These are phyloP conservation scores for Atherinosoma microstoma DNA, from an alignment of 2,797 vertebrate genomes.

Conservation along the genomic window DNA sequence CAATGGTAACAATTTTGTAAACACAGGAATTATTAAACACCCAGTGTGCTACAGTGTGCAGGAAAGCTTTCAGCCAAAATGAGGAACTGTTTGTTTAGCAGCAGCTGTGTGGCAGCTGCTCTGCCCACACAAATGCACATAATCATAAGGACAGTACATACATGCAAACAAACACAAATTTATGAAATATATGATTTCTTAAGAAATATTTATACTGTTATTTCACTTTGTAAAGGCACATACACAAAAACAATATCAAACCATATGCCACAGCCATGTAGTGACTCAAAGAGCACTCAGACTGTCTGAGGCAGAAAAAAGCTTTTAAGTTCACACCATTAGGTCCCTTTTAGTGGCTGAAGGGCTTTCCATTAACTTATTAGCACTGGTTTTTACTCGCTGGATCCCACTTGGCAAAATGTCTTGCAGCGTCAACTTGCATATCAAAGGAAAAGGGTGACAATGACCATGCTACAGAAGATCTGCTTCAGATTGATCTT, in stretches of 20 bases:
- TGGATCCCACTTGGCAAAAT: slow-evolving; percentile 29
- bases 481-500: neutral
- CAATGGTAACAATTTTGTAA: neutral
- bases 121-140: slow-evolving; percentile 44
- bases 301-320: slow-evolving; percentile 21
- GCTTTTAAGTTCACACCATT: slow-evolving; percentile 68
- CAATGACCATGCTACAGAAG: neutral
- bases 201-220: neutral
- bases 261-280: slow-evolving; percentile 10
- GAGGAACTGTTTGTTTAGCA: slow-evolving; percentile 59
- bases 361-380: slow-evolving; percentile 47
- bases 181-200: too few relatives aligned
- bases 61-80: slow-evolving; percentile 43
- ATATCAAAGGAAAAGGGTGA: slow-evolving; percentile 1
- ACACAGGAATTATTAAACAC: slow-evolving; percentile 1
- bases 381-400: slow-evolving; percentile 22
- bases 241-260: slow-evolving; percentile 3
- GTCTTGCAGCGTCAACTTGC: slow-evolving; percentile 3
- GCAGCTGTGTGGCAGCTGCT: slow-evolving; percentile 57
- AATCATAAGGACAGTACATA: slow-evolving; percentile 9
- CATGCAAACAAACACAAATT: slow-evolving; percentile 9
- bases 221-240: slow-evolving; percentile 19
- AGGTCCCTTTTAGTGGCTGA: slow-evolving; percentile 52
- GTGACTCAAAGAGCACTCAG: slow-evolving; percentile 23
- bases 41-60: neutral